Evolutionary conservation across 2,113 vertebrate species (phyloP).

Genomic region (Sphaerodactylus townsendi): DNA sequence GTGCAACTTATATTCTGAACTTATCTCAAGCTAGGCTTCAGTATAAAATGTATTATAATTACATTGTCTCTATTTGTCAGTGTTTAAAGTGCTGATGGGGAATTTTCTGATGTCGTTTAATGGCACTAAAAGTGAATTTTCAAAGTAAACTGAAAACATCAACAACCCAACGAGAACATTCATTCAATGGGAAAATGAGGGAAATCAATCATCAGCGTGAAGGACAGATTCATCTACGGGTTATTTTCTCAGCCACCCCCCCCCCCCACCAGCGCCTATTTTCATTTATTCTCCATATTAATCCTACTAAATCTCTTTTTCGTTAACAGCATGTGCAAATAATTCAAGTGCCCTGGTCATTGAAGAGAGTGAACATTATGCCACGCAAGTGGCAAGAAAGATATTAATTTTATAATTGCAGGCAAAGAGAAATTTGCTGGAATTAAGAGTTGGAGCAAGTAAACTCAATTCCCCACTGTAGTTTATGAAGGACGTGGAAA

Average conservation of each 20-base stretch:
- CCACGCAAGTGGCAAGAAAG: conserved; percentile 24
- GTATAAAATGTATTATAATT: accelerated
- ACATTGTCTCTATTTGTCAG: neutral
- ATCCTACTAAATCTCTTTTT: conserved; percentile 37
- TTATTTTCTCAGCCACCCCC: conserved; percentile 10
- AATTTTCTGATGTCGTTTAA: neutral
- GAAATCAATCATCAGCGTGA: neutral
- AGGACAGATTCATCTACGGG: neutral
- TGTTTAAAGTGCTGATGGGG: neutral
- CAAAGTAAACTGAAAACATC: neutral
- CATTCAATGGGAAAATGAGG: neutral
- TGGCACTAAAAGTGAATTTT: neutral
- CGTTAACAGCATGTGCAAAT: conserved; percentile 1
- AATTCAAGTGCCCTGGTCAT: conserved; percentile 15
- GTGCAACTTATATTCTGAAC: neutral
- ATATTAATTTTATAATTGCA: conserved; percentile 23
- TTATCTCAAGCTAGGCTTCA: neutral
- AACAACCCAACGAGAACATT: neutral
- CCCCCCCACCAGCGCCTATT: neutral
- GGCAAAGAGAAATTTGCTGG: conserved; percentile 4
- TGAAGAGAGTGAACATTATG: conserved; percentile 15
- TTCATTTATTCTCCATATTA: conserved; percentile 30
- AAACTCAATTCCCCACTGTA: accelerated
- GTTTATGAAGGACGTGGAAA: neutral
- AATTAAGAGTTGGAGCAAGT: neutral